Percentiles rank a stretch among this genome's conserved stretches.
phyloP scores from a whole-genome alignment of 2,797 vertebrate genomes.

The Loris lydekkerianus region DNA sequence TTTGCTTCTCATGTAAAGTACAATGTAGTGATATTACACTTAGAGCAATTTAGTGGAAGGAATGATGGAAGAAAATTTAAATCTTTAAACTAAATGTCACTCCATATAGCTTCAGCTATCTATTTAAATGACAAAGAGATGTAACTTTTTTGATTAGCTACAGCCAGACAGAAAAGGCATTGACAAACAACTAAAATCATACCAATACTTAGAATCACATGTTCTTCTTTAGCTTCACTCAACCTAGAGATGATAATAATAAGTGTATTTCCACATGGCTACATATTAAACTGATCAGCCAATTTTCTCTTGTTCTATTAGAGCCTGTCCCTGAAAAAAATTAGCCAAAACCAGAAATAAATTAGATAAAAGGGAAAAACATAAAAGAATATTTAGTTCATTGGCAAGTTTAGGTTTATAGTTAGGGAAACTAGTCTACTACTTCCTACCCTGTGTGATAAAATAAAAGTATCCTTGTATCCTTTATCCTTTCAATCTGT shows the following conservation, averaged over 20 bases:
- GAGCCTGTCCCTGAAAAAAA: neutral
- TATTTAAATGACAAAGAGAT: slow-evolving; percentile 40
- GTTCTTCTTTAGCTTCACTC: neutral
- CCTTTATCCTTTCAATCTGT: neutral
- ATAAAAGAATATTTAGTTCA: neutral
- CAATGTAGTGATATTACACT: neutral
- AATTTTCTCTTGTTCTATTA: neutral
- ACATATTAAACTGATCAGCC: neutral
- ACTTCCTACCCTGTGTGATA: neutral
- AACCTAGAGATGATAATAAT: neutral
- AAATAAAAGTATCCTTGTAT: neutral
- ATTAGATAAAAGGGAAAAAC: neutral
- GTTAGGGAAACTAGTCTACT: neutral
- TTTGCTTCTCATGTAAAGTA: neutral
- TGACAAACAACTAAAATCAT: neutral
- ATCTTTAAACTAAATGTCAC: slow-evolving; percentile 44
- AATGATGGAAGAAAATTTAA: slow-evolving; percentile 50
- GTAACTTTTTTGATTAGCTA: slow-evolving; percentile 25
- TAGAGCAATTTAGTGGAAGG: slow-evolving; percentile 5
- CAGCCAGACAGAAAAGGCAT: neutral
- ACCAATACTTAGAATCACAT: neutral
- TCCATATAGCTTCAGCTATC: neutral
- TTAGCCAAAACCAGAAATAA: neutral
- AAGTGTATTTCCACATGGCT: neutral
- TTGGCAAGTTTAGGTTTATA: neutral